Evolutionary conservation across 2,888 invertebrate genomes (phyloP), one percentile per base, ranked within the genome.

Genomic region (Drosophila merina): DNA sequence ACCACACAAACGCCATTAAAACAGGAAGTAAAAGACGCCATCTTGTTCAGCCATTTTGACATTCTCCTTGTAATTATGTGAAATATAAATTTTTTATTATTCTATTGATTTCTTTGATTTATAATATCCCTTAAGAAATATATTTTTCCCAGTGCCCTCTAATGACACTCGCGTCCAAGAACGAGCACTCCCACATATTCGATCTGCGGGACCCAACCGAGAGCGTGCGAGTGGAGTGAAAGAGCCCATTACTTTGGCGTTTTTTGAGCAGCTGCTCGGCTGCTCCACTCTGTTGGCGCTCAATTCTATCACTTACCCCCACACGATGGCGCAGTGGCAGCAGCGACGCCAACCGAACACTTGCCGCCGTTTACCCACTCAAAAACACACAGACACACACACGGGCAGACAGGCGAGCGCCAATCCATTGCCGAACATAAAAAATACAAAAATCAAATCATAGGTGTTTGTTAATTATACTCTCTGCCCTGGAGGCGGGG

Each of bases 391-490:
- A 48, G 45, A 45, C 57, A 58, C 47, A 75, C 60, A 67, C 58
- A 56, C 52, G 68, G 72, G 57, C 66, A 68, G 52, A 64, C 77
- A 64, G 70, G 75, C 78, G 67, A 79, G 75, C 82, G 80, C 79
- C 81, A 55, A 72, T 64, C 76, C 66, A 66, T 62, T 59, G 75
- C 57, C 72, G 71, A 68, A 75, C 68, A 66, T 49, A 75, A 69
- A 66, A 58, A 57, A 57, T 66, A 64, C 79, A 68, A 20, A 79
- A 84, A 75, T 80, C 86, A 76, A 76, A 77, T 78, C 84, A 84
- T 75, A 86, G 86, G 86, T 82, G 82, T 82, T 75, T 86, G 78
- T 72, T 81, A 69, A 77, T 80, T 70, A 71, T 83, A 58, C 64
- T 48, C 78, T 76, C 50, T 44, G 48, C 52, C 51, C 38, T 9